Evolutionary conservation across 2,113 vertebrate genomes (phyloP), one percentile per base, ranked within the genome.

Genomic region (Lontra canadensis): DNA sequence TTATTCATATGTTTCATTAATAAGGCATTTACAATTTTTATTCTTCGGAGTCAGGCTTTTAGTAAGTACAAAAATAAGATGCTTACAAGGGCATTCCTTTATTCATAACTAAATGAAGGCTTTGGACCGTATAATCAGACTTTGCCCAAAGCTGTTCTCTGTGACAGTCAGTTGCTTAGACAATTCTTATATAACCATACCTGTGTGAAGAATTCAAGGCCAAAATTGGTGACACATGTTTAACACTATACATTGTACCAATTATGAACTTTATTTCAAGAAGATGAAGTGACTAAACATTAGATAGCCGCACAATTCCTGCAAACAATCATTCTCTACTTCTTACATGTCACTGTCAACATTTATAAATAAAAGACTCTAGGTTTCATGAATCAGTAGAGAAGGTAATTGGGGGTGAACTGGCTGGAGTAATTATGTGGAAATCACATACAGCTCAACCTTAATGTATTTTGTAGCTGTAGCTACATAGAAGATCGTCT

Each of bases 311-410:
- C 71, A 94, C 7, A 81, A 76, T 73, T 90, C 86, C 87, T 94
- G 76, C 57, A 95, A 76, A 67, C 14, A 26, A 79, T 95, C 61
- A 59, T 84, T 90, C 82, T 39, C 71, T 49, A 44, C 73, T 91
- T 85, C 36, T 90, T 73, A 81, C 85, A 71, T 84, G 78, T 39
- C 81, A 93, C 59, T 78, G 74, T 82, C 82, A 95, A 85, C 63
- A 95, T 78, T 96, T 94, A 93, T 94, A 98, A 96, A 95, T 86
- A 94, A 93, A 95, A 95, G 63, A 82, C 34, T 89, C 39, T 65
- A 17, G 47, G 49, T 71, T 96, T 91, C 29, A 9, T 71, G 49
- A 90, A 96, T 94, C 73, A 82, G 7, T 96, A 81, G 90, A 90
- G 34, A 88, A 88, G 76, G 85, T 96, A 91, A 88, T 80, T 96